Percentiles rank a stretch among this genome's conserved stretches.
Conservation (phyloP, 2,888 invertebrate genomes). For the Escarpia spicata region DNA sequence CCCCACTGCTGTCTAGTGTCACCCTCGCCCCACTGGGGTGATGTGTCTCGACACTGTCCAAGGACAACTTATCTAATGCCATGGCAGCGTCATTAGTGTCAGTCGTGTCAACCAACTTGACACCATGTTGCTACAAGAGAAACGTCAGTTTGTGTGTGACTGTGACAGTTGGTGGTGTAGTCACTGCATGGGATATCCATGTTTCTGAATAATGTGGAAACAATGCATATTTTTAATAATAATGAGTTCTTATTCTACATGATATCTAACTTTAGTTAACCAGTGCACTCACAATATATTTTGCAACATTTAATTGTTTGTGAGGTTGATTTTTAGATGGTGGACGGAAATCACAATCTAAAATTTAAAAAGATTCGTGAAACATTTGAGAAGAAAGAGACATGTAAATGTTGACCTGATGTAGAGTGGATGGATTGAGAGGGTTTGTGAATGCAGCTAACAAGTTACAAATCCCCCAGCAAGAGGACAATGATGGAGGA, state of each 20-base stretch:
- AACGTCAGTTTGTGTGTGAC: background rate
- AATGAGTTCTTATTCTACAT: no score
- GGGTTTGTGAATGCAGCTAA: no score
- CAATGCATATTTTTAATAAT: no score
- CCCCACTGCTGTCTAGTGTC: conserved; percentile 66
- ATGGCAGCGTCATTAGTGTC: background rate
- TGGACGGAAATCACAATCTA: background rate
- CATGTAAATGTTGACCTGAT: no score
- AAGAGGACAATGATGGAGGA: no score
- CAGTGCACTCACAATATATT: background rate
- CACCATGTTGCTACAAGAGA: conserved; percentile 46
- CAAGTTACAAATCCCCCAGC: no score
- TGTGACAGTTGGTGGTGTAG: background rate
- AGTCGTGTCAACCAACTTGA: conserved; percentile 28
- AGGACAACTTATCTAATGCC: conserved; percentile 13
- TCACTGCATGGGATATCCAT: background rate
- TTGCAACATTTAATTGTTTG: background rate
- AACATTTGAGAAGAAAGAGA: no score
- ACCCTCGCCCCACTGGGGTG: conserved; percentile 61
- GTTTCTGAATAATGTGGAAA: no score
- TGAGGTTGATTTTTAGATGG: background rate
- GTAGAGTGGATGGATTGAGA: no score
- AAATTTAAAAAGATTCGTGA: no score
- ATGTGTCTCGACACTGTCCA: conserved; percentile 49
- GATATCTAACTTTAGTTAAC: background rate